Base-by-base conservation (phyloP, 2,888 invertebrate genomes). In the Polyommatus icarus region DNA sequence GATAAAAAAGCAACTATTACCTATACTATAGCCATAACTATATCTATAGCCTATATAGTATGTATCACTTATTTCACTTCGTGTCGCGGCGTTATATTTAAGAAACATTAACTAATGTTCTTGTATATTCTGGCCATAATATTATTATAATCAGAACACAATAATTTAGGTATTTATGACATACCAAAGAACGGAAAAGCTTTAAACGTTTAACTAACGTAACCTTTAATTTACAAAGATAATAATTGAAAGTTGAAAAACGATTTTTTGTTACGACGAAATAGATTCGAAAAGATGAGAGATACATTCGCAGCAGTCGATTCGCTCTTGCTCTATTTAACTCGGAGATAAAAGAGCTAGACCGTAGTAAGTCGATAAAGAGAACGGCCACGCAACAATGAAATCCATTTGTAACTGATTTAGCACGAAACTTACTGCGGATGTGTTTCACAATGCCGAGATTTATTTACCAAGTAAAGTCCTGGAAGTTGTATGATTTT, bases 261-360 rank as follows among this genome's bases (percentile, higher is more conserved):
- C 10, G 18, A 67, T 4, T 29, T 67, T 67, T 12, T 61, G 12
- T 24, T 2, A 3, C 29, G 24, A 67, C 24, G 29, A 67, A 72
- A 72, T 40, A 72, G 20, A 40, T 40, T 40, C 36, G 40, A 40
- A 80, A 79, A 79, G 78, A 71, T 78, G 73, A 79, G 72, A 79
- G 79, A 80, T 78, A 61, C 18, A 18, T 71, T 71, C 71, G 50
- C 71, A 71, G 54, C 77, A 71, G 79, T 75, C 76, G 76, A 36
- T 76, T 77, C 67, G 76, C 72, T 75, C 54, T 76, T 78, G 76
- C 57, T 77, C 76, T 77, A 76, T 78, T 78, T 77, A 73, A 24
- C 77, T 71, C 77, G 46, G 18, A 73, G 77, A 77, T 77, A 77
- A 77, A 77, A 77, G 77, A 77, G 61, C 77, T 73, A 61, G 72